phyloP scores from a whole-genome alignment of 2,888 invertebrate genomes.

The Argyra leucocephala region DNA sequence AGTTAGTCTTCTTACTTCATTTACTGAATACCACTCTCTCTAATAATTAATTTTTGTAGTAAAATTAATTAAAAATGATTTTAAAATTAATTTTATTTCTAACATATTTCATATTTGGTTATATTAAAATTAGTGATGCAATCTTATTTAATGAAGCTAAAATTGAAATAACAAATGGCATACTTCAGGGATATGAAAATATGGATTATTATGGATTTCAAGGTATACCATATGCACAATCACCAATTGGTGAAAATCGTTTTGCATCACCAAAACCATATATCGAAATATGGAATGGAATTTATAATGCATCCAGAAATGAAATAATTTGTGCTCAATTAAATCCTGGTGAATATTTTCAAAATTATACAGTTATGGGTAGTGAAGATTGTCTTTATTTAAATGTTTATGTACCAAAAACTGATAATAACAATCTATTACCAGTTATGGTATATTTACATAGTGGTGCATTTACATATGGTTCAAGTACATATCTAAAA shows the following conservation, averaged over 20 bases:
- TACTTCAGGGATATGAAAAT: conserved; percentile 14
- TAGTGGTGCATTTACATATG: conserved; percentile 60
- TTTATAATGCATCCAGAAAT: conserved; percentile 44
- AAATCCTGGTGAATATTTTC: no score
- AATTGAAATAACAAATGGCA: conserved; percentile 18
- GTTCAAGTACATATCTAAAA: conserved; percentile 47
- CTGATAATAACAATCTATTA: conserved; percentile 36
- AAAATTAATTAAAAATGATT: no score
- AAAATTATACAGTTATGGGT: conserved; percentile 37
- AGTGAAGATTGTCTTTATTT: conserved; percentile 57
- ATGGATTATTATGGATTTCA: conserved; percentile 47
- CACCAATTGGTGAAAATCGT: conserved; percentile 50
- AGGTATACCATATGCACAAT: conserved; percentile 53
- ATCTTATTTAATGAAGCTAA: not conserved
- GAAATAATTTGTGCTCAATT: not conserved
- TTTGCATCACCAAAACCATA: conserved; percentile 40
- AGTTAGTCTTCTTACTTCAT: no score
- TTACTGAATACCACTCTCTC: no score
- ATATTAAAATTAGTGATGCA: no score
- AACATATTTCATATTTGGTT: no score
- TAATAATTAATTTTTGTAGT: no score
- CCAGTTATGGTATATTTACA: conserved; percentile 58
- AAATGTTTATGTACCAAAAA: conserved; percentile 50
- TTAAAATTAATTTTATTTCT: no score
- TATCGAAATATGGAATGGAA: conserved; percentile 16